These are phyloP conservation scores for Cisticola juncidis DNA, from an alignment of 2,113 vertebrate species.

Conservation along the genomic window DNA sequence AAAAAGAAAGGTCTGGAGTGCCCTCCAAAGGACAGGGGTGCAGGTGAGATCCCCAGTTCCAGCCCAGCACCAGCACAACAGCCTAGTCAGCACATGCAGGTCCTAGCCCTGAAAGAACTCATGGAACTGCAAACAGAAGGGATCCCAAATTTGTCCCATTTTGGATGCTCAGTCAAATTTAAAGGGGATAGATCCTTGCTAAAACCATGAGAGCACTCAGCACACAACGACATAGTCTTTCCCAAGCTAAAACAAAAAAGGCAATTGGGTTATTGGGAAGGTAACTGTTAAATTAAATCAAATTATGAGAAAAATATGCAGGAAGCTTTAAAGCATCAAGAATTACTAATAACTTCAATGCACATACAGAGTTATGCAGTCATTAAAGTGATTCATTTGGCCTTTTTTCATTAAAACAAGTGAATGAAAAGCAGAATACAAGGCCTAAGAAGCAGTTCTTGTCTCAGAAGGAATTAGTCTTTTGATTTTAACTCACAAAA, in stretches of 20 bases:
- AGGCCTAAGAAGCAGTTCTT: neutral
- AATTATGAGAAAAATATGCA: neutral
- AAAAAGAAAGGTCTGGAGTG: neutral
- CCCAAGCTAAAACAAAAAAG: neutral
- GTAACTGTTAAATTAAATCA: neutral
- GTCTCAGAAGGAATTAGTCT: neutral
- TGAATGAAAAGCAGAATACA: neutral
- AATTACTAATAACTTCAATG: neutral
- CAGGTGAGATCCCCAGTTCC: neutral
- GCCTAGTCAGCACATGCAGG: accelerated
- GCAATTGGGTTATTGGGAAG: neutral
- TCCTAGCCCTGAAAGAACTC: neutral
- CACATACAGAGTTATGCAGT: neutral
- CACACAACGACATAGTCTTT: neutral
- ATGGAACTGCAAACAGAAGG: neutral
- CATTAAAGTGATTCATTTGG: neutral
- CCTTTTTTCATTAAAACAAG: neutral
- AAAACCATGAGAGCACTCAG: neutral
- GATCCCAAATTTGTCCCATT: neutral
- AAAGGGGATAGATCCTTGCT: neutral
- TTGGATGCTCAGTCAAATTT: neutral
- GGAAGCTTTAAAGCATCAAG: neutral
- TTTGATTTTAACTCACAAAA: neutral
- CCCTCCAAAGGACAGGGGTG: neutral
- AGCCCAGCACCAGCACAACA: neutral